Evolutionary conservation across 2,888 invertebrate genomes (phyloP).

Genomic region (Drosophila leonis): DNA sequence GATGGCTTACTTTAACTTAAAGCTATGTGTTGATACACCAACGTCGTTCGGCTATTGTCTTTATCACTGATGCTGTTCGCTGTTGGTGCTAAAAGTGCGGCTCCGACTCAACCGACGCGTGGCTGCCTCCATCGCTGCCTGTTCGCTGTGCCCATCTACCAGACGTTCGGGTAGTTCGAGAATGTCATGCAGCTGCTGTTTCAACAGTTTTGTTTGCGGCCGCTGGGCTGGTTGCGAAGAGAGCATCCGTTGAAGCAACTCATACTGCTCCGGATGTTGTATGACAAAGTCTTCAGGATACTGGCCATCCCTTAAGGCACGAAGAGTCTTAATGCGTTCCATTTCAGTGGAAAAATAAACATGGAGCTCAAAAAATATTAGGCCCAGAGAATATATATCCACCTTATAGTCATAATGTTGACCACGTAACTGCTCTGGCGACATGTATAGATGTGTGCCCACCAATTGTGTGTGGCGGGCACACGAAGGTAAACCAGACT

Average conservation of each 20-base stretch:
- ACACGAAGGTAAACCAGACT: conserved; percentile 80
- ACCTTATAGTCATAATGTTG: conserved; percentile 94
- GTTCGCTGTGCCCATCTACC: conserved; percentile 61
- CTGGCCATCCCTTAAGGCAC: conserved; percentile 88
- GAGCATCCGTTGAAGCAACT: conserved; percentile 92
- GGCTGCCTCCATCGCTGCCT: conserved; percentile 66
- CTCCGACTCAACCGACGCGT: conserved; percentile 74
- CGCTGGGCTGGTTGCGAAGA: conserved; percentile 90
- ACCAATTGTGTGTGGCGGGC: conserved; percentile 88
- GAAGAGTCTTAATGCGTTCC: conserved; percentile 91
- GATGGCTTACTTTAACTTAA: conserved; percentile 29
- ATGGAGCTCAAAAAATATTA: conserved; percentile 97
- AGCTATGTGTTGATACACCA: conserved; percentile 16
- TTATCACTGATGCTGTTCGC: conserved; percentile 62
- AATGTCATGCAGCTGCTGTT: conserved; percentile 76
- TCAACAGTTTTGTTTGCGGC: conserved; percentile 91
- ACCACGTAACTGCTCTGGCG: conserved; percentile 95
- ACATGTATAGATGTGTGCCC: conserved; percentile 98
- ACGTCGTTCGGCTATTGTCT: neutral
- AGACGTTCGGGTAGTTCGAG: conserved; percentile 71
- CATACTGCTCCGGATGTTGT: conserved; percentile 89
- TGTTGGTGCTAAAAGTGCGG: conserved; percentile 77
- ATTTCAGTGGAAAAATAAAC: conserved; percentile 96
- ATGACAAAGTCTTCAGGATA: conserved; percentile 90
- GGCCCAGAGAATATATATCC: conserved; percentile 97